Evolutionary conservation across 2,888 invertebrate genomes (phyloP), one percentile per base, ranked within the genome.

Genomic region (Eupelmus urozonus): DNA sequence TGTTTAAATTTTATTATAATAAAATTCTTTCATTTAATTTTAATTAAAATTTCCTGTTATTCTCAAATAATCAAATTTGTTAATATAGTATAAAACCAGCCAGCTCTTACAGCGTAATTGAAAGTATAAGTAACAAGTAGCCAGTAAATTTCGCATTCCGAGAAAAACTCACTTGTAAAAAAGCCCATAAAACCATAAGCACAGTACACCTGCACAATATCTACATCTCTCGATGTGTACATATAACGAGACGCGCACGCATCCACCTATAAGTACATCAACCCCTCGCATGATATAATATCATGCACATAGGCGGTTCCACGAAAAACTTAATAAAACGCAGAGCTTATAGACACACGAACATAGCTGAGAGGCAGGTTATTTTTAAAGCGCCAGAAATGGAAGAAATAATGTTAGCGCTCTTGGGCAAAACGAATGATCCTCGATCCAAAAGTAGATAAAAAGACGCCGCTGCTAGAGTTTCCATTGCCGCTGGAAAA

Each of bases 401-500:
- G 29, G 40, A 59, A 60, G 25, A 27, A 40, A 57, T 49, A 66
- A 77, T 59, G 59, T 71, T 71, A 60, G 65, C 40, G 3, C 55
- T 72, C 34, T 53, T 18, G 29, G 25, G n/a, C n/a, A n/a, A 69
- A 70, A 70, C 55, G 49, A 70, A 76, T 74, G 63, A 34, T 76
- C 49, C 57, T 16, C n/a, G 34, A 45, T 18, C 20, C 9, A 5
- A 5, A 9, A 4, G 25, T 9, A 11, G 25, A n/a, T 7, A 1
- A 25, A 72, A 29, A 16, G 23, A 45, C 27, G 23, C 51, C 25
- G 20, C 60, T 13, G 34, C 7, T 40, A 53, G 69, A 42, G 70
- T 78, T 59, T 49, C 49, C 29, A 73, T 66, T 62, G 69, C 63
- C 34, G 20, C 63, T 5, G 62, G 71, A 78, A 80, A 75, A 75